Evolutionary conservation across 1,140 invertebrate genomes (phyloP), one percentile per base, ranked within the genome.

Genomic region (Littorina saxatilis): DNA sequence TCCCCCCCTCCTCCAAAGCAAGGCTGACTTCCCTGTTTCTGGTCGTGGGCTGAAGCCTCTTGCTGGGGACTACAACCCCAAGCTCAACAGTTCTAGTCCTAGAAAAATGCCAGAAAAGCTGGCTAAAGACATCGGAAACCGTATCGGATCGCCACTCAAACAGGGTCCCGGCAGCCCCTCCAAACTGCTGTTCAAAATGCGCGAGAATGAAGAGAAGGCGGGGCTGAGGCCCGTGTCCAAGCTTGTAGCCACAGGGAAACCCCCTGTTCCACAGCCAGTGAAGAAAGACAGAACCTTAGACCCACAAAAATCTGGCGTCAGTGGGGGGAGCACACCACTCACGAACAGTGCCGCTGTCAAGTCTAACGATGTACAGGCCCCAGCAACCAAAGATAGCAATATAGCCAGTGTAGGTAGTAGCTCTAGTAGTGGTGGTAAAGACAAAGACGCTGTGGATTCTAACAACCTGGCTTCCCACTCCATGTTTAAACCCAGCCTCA

Each of bases 61-160:
- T 13, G 74, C 61, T 73, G 73, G n/a, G 32, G 77, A 79, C 4
- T 63, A 43, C 43, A 72, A 52, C 27, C 35, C 32, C 35, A 76
- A 82, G 43, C 79, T 77, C 55, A 80, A 37, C 37, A 78, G 40
- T 79, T 88, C 85, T 86, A 87, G 88, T 84, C 88, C 86, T 13
- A 84, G 85, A 77, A 89, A 88, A 86, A 89, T 88, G 87, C 88
- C 88, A 70, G 88, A 90, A 70, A 89, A 89, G 83, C 81, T 89
- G 58, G 86, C 83, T 35, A 90, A 90, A 84, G 88, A 89, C 70
- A 85, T 89, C 50, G 88, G 87, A 39, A 90, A 90, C 83, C 68
- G 87, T 52, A 89, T 90, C 17, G 82, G 82, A 23, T 88, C 84
- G 11, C 84, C 84, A n/a, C 85, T 89, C 47, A 85, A 84, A 32